Conservation (phyloP, 2,888 invertebrate genomes). For the Rhagonycha lutea region DNA sequence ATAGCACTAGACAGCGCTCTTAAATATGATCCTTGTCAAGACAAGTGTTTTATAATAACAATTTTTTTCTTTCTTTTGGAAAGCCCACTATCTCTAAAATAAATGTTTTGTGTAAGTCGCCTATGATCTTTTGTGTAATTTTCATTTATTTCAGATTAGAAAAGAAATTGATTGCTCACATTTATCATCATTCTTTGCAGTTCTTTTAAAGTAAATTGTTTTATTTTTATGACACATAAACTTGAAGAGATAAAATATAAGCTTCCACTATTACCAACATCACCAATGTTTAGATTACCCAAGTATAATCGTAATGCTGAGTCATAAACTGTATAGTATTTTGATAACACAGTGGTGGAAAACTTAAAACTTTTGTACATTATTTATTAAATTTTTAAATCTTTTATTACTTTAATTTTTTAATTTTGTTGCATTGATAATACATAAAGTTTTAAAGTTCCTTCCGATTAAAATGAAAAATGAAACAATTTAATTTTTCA, state of each 20-base stretch:
- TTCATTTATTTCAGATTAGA: constrained; percentile 10
- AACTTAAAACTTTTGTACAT: not conserved
- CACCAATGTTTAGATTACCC: not conserved
- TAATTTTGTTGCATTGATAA: too few species aligned
- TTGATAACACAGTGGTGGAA: not conserved
- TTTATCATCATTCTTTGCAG: constrained; percentile 4
- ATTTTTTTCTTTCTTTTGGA: not conserved
- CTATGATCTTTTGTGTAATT: constrained; percentile 15
- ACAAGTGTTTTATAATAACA: not conserved
- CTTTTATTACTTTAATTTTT: not conserved
- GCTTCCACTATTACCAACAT: not conserved
- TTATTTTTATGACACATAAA: not conserved
- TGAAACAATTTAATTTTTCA: too few species aligned
- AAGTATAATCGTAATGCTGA: not conserved
- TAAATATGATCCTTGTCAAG: not conserved
- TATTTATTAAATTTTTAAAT: not conserved
- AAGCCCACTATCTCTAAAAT: not conserved
- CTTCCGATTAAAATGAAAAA: too few species aligned
- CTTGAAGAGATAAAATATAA: not conserved
- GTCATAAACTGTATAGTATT: not conserved
- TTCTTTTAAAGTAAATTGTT: not conserved
- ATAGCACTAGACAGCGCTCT: not conserved
- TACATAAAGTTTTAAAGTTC: too few species aligned
- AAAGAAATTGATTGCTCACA: constrained; percentile 9
- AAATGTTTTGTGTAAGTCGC: constrained; percentile 1